These are phyloP conservation scores for Galerucella pusilla DNA, from an alignment of 2,888 invertebrate species.

Conservation along the genomic window DNA sequence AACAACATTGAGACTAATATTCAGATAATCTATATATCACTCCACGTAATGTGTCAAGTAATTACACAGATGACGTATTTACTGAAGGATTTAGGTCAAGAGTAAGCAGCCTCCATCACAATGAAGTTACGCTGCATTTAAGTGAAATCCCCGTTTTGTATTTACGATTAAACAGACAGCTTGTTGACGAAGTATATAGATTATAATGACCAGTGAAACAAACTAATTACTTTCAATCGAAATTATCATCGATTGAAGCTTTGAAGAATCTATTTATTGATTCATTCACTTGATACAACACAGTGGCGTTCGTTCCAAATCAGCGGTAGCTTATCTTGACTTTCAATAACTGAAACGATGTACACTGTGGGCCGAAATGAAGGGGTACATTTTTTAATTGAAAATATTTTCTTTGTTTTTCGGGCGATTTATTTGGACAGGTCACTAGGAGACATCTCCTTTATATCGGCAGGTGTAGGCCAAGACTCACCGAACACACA, in stretches of 20 bases:
- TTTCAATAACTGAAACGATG: no score
- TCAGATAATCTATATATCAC: conserved; percentile 5
- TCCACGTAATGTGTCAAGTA: conserved; percentile 8
- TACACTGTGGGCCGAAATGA: no score
- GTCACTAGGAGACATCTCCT: no score
- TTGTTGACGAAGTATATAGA: not conserved
- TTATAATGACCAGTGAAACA: not conserved
- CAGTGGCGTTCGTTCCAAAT: no score
- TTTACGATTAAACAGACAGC: not conserved
- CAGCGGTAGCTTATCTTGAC: no score
- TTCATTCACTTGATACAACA: no score
- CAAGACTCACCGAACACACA: no score
- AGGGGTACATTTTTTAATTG: no score
- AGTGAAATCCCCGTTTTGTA: not conserved
- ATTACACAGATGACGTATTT: conserved; percentile 13
- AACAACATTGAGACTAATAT: not conserved
- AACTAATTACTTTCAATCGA: not conserved
- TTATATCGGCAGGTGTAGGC: no score
- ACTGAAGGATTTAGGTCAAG: conserved; percentile 14
- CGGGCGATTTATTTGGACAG: no score
- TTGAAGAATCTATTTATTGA: no score
- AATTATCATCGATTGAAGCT: not conserved
- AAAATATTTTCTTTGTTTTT: no score
- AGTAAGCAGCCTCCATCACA: conserved; percentile 7
- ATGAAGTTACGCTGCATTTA: conserved; percentile 5